Evolutionary conservation across 2,797 vertebrate genomes (phyloP), one percentile per base, ranked within the genome.

Genomic region (Agapornis canus): DNA sequence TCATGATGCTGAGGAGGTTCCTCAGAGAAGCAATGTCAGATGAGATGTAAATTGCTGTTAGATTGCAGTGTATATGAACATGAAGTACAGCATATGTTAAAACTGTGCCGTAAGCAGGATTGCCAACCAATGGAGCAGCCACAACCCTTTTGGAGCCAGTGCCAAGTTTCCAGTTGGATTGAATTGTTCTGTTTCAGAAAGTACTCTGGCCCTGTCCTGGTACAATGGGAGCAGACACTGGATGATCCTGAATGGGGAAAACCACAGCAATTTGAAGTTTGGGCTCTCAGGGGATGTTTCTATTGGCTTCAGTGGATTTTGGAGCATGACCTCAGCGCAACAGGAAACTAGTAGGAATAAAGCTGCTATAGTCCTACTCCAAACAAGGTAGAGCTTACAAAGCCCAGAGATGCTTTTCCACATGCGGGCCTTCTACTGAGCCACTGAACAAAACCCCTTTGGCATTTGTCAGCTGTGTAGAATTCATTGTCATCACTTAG

Each of bases 91-190:
- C 57, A 75, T 82, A 57, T 66, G 48, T 68, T 90, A 56, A 91
- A 91, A 56, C 25, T 32, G 32, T 78, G 43, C 72, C 65, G 45
- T 61, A 89, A 94, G 65, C 54, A 69, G 45, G 56, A 39, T n/a
- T 89, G 66, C 77, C 87, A 82, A 73, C 54, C 85, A 47, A 69
- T 9, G 59, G 18, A 31, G 51, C 29, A 31, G 51, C 51, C 18
- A n/a, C 19, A 78, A 89, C 39, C 35, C 32, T 75, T 95, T 73
- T 56, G 37, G 94, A 95, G 61, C 86, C 61, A 61, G 61, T 89
- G 88, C 76, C 78, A 80, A 70, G 84, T 91, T 96, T 91, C 69
- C 52, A 52, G 84, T n/a, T 78, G 81, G 88, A 95, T 43, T 63
- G 57, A 39, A 52, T 59, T 91, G 52, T 81, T 79, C 61, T 76